Conservation (phyloP, 2,113 vertebrate species). For the Oenanthe oenanthe region DNA sequence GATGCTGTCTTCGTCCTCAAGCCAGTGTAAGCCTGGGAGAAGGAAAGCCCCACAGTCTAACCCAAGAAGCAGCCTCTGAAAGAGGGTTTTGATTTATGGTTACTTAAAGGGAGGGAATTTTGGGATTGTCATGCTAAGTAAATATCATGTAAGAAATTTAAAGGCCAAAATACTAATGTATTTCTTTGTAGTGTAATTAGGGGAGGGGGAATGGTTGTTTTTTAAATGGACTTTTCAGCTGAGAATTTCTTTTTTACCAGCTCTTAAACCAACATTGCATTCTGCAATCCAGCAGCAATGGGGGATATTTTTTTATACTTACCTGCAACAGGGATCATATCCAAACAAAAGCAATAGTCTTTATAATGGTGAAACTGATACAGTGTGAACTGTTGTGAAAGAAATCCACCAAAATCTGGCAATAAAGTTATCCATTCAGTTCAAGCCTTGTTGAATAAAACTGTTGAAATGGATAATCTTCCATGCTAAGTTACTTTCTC, state of each 20-base stretch:
- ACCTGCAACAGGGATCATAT: slow-evolving; percentile 63
- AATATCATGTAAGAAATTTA: slow-evolving; percentile 72
- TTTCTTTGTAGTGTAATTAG: slow-evolving; percentile 78
- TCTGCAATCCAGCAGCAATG: slow-evolving; percentile 65
- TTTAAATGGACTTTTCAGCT: slow-evolving; percentile 64
- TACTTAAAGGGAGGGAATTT: slow-evolving; percentile 55
- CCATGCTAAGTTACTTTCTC: slow-evolving; percentile 68
- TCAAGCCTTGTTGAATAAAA: slow-evolving; percentile 58
- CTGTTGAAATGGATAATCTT: slow-evolving; percentile 73
- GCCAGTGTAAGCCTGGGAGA: slow-evolving; percentile 68
- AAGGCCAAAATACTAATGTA: slow-evolving; percentile 82
- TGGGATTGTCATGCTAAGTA: slow-evolving; percentile 57
- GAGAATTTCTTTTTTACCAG: slow-evolving; percentile 73
- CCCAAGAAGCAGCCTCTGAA: slow-evolving; percentile 46
- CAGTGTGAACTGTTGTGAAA: slow-evolving; percentile 57
- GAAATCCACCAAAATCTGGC: slow-evolving; percentile 59
- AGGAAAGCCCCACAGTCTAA: slow-evolving; percentile 37
- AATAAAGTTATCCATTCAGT: slow-evolving; percentile 67
- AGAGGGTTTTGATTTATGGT: slow-evolving; percentile 42
- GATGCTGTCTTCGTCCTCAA: slow-evolving; percentile 95
- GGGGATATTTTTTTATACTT: slow-evolving; percentile 79
- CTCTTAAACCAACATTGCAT: slow-evolving; percentile 64
- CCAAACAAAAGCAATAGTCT: slow-evolving; percentile 71
- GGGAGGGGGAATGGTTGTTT: slow-evolving; percentile 9
- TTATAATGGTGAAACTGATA: slow-evolving; percentile 6